These are phyloP conservation scores for Thelaira solivaga DNA, from an alignment of 2,888 invertebrate genomes.

Conservation along the genomic window DNA sequence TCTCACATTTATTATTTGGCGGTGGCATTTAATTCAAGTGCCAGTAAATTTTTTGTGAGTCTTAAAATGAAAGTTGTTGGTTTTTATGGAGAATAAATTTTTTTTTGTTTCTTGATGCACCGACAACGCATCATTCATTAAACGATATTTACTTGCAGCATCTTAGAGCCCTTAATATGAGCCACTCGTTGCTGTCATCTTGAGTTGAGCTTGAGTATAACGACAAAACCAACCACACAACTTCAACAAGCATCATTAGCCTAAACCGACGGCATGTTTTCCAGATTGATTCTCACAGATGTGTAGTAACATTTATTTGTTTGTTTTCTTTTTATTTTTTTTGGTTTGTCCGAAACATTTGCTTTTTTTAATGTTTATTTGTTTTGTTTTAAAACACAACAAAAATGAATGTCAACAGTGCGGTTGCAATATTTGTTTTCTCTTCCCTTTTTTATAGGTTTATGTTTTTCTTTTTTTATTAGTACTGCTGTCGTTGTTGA, in stretches of 20 bases:
- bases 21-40: constrained; percentile 51
- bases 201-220: background rate
- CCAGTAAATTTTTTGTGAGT: constrained; percentile 22
- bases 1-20: background rate
- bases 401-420: constrained; percentile 40
- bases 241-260: constrained; percentile 9
- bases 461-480: background rate
- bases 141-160: constrained; percentile 7
- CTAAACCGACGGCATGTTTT: constrained; percentile 42
- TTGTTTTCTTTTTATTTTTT: constrained; percentile 21
- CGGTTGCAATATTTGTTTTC: constrained; percentile 53
- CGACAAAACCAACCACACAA: background rate
- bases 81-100: background rate
- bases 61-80: constrained; percentile 1
- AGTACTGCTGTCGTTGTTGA: no score
- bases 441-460: background rate
- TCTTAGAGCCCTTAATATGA: background rate
- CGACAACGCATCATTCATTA: constrained; percentile 26
- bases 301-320: background rate
- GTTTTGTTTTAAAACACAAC: constrained; percentile 17
- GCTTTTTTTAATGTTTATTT: constrained; percentile 24
- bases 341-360: no score
- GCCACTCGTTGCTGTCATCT: constrained; percentile 17
- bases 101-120: constrained; percentile 45
- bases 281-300: background rate